These are phyloP conservation scores for Hyposmocoma kahamanoa DNA, from an alignment of 1,140 invertebrate species.

Conservation along the genomic window DNA sequence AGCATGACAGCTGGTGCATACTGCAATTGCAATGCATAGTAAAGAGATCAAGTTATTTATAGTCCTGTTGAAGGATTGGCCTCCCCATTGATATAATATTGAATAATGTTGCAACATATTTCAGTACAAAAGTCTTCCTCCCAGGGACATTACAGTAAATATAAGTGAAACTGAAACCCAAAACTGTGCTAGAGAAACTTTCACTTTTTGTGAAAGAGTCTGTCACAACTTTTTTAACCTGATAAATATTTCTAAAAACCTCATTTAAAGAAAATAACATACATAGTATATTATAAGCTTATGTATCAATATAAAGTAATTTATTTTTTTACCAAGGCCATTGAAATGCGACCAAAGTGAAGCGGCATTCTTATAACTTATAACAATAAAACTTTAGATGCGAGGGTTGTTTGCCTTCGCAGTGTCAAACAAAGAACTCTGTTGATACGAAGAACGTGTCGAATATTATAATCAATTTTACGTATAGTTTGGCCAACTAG, in stretches of 20 bases:
- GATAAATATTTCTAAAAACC: too few species aligned
- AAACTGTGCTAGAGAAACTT: neutral
- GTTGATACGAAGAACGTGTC: slow-evolving; percentile 19
- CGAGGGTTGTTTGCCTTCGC: slow-evolving; percentile 21
- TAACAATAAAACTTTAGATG: slow-evolving; percentile 35
- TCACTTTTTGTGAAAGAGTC: slow-evolving; percentile 2
- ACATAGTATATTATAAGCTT: neutral
- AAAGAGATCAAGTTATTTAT: too few species aligned
- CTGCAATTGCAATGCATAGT: too few species aligned
- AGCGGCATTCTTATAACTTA: slow-evolving; percentile 7
- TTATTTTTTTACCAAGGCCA: slow-evolving; percentile 38
- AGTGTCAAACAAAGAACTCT: slow-evolving; percentile 30
- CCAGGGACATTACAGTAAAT: too few species aligned
- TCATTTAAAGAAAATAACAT: neutral
- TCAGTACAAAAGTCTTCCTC: too few species aligned
- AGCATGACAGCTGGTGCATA: too few species aligned
- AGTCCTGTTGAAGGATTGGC: too few species aligned
- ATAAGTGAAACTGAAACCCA: too few species aligned
- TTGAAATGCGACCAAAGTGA: slow-evolving; percentile 23
- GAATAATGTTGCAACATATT: too few species aligned
- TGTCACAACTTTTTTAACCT: neutral
- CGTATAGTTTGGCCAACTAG: slow-evolving; percentile 27
- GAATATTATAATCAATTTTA: slow-evolving; percentile 32
- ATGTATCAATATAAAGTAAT: slow-evolving; percentile 14
- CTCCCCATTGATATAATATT: too few species aligned